These are phyloP conservation scores for Hylaea fasciaria DNA, from an alignment of 2,888 invertebrate species.

Conservation along the genomic window DNA sequence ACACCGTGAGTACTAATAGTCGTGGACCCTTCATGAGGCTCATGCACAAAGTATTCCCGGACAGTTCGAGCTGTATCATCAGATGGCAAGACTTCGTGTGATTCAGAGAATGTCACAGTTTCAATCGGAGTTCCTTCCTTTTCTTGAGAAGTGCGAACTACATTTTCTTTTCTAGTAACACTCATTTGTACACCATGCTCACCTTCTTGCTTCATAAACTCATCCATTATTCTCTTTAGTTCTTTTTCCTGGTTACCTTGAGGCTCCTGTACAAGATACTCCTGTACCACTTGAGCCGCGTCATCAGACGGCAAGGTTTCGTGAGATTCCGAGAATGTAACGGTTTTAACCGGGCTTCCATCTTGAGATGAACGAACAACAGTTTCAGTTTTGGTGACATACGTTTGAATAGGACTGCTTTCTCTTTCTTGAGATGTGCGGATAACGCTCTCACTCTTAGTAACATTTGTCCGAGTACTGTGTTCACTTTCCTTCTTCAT, in stretches of 20 bases:
- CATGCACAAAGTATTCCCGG: constrained; percentile 56
- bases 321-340: constrained; percentile 50
- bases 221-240: constrained; percentile 31
- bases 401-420: constrained; percentile 9
- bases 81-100: constrained; percentile 47
- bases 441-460: constrained; percentile 22
- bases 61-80: constrained; percentile 36
- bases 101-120: constrained; percentile 50
- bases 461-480: constrained; percentile 6
- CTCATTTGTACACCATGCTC: constrained; percentile 10
- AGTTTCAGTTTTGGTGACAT: constrained; percentile 30
- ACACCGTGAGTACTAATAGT: constrained; percentile 51
- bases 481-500: constrained; percentile 28
- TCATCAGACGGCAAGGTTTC: constrained; percentile 45
- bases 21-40: constrained; percentile 55
- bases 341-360: constrained; percentile 48
- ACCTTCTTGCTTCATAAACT: constrained; percentile 22
- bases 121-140: constrained; percentile 51
- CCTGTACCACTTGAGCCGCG: constrained; percentile 37
- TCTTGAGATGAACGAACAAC: constrained; percentile 41
- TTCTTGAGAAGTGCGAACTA: constrained; percentile 40
- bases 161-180: constrained; percentile 23
- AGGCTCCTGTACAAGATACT: constrained; percentile 61
- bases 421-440: constrained; percentile 29
- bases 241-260: constrained; percentile 43